Evolutionary conservation across 2,113 vertebrate species (phyloP).

Genomic region (Lampris incognitus): DNA sequence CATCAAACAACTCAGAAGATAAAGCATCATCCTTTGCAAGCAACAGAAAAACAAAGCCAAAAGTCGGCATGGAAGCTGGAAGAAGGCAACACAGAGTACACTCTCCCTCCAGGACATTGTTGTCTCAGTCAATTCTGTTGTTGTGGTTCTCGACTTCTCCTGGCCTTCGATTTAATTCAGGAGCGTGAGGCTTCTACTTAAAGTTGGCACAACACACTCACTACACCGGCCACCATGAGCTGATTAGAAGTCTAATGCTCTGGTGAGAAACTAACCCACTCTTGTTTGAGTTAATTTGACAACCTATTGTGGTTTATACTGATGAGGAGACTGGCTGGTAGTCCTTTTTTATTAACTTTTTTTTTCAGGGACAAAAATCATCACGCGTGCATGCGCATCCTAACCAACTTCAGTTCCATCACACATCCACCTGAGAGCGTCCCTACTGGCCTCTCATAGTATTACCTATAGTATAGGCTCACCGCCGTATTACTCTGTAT

Average conservation of each 20-base stretch:
- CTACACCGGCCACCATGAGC: background rate
- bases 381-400: too few relatives aligned
- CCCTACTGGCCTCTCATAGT: too few relatives aligned
- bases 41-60: background rate
- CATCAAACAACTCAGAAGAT: too few relatives aligned
- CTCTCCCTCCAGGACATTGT: background rate
- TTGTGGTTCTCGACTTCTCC: background rate
- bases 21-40: background rate
- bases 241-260: slow-evolving; percentile 16
- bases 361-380: too few relatives aligned
- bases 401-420: too few relatives aligned
- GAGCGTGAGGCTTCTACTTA: slow-evolving; percentile 1
- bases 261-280: background rate
- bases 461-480: too few relatives aligned
- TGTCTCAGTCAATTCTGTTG: background rate
- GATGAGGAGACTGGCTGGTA: too few relatives aligned
- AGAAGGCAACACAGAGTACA: background rate
- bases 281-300: slow-evolving; percentile 1
- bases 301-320: too few relatives aligned
- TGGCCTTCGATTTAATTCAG: background rate
- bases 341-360: too few relatives aligned
- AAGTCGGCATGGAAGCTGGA: too few relatives aligned
- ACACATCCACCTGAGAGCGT: too few relatives aligned
- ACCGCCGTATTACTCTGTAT: too few relatives aligned
- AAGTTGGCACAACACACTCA: background rate